Percentiles rank a stretch among this genome's conserved stretches.
phyloP scores from a whole-genome alignment of 2,113 vertebrate genomes.

The Aspiorhynchus laticeps region DNA sequence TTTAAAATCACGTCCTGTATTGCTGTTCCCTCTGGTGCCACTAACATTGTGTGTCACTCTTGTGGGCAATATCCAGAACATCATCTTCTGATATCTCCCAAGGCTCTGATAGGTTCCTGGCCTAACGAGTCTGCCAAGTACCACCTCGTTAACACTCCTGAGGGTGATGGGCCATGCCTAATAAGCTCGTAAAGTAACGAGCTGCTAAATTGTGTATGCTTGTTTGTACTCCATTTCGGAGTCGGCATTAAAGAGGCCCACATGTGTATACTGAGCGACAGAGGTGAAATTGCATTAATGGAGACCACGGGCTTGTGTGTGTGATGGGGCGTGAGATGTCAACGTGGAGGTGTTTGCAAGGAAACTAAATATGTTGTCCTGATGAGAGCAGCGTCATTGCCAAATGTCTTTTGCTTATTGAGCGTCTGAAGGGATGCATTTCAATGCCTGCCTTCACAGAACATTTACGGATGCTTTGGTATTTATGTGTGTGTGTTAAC shows the following conservation, averaged over 20 bases:
- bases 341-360: background rate
- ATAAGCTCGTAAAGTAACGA: conserved; percentile 70
- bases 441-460: conserved; percentile 3
- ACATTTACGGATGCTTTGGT: conserved; percentile 21
- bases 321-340: conserved; percentile 42
- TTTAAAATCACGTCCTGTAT: background rate
- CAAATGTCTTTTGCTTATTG: conserved; percentile 27
- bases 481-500: conserved; percentile 32
- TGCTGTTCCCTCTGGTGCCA: background rate
- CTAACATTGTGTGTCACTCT: conserved; percentile 14
- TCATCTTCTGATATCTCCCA: conserved; percentile 18
- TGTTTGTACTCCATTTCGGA: conserved; percentile 62
- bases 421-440: conserved; percentile 5
- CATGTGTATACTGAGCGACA: conserved; percentile 23
- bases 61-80: background rate
- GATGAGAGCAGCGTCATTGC: conserved; percentile 1
- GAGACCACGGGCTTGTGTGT: conserved; percentile 24
- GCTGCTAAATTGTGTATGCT: conserved; percentile 63
- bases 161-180: conserved; percentile 65
- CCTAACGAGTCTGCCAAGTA: conserved; percentile 64
- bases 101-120: conserved; percentile 41
- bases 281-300: conserved; percentile 44
- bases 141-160: conserved; percentile 58
- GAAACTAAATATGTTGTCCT: background rate
- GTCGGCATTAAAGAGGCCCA: conserved; percentile 41